Evolutionary conservation across 2,888 invertebrate species (phyloP), one percentile per base, ranked within the genome.

Genomic region (Eupeodes luniger): DNA sequence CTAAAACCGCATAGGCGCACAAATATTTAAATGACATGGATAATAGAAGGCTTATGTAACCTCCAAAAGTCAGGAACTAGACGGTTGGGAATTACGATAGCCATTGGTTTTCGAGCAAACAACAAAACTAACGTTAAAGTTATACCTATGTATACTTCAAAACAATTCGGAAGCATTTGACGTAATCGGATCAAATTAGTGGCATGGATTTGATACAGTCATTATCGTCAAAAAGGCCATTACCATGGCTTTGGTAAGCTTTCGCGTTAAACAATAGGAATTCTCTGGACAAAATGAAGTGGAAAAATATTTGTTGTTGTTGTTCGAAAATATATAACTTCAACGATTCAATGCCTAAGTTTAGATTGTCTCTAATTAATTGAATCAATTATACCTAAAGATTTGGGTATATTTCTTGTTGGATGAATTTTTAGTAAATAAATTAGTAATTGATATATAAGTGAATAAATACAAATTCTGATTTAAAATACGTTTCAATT

Each of bases 121-220:
- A 12, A 34, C 27, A 66, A 66, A 40, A 49, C 27, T 66, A 66
- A 70, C 70, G 5, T 16, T 70, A 14, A 70, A 70, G 9, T 16
- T 70, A 14, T 55, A 70, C 40, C 44, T 19, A 47, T 47, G 44
- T 14, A 12, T 47, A 55, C 55, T 70, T 44, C 40, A 19, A 55
- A 70, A 44, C 70, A 70, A 70, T 70, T 44, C 55, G 40, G 19
- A 55, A 70, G 69, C 55, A 70, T 70, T 70, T 70, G 70, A 55
- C 70, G 40, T 70, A 70, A 70, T 70, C 70, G 70, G 70, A 55
- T 70, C 55, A 70, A 70, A 55, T 55, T 55, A 70, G 70, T 70
- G 70, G 55, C 55, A 70, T 70, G 55, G 70, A 55, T 70, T 70
- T 55, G 70, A 70, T 55, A 70, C 70, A 55, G 53, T 44, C 55